These are phyloP conservation scores for Brachionus angularis DNA, from an alignment of 1,140 invertebrate species.

Conservation along the genomic window DNA sequence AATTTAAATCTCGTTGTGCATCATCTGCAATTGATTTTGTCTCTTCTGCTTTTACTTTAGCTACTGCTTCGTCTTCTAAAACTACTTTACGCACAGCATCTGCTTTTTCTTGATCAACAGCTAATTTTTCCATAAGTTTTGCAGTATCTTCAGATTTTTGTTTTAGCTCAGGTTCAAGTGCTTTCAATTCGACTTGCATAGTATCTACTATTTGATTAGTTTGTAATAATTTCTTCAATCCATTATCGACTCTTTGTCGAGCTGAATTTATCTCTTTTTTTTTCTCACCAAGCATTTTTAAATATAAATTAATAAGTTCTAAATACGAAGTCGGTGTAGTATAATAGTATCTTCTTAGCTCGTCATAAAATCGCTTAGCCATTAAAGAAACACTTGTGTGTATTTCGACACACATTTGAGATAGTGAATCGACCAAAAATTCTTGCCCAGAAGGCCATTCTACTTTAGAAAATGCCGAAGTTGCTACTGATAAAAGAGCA, in stretches of 20 bases:
- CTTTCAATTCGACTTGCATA: constrained; percentile 58
- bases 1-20: constrained; percentile 49
- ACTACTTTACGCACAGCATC: constrained; percentile 58
- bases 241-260: constrained; percentile 56
- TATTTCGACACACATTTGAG: constrained; percentile 65
- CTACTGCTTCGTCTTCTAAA: constrained; percentile 57
- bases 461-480: constrained; percentile 55
- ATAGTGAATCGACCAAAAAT: constrained; percentile 44
- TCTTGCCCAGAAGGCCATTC: constrained; percentile 44
- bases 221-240: constrained; percentile 56
- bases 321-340: constrained; percentile 83
- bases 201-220: constrained; percentile 58
- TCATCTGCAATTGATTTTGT: constrained; percentile 58
- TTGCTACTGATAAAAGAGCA: constrained; percentile 62
- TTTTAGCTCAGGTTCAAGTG: constrained; percentile 57
- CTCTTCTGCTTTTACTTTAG: constrained; percentile 58
- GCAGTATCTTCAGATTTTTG: constrained; percentile 57
- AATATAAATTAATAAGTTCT: constrained; percentile 75
- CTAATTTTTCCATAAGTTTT: constrained; percentile 56
- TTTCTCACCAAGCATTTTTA: constrained; percentile 66
- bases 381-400: constrained; percentile 70
- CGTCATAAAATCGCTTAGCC: constrained; percentile 70
- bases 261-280: constrained; percentile 54
- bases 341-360: constrained; percentile 77
- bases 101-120: constrained; percentile 58